Conservation (phyloP, 2,113 vertebrate species). For the Gracilinanus agilis region DNA sequence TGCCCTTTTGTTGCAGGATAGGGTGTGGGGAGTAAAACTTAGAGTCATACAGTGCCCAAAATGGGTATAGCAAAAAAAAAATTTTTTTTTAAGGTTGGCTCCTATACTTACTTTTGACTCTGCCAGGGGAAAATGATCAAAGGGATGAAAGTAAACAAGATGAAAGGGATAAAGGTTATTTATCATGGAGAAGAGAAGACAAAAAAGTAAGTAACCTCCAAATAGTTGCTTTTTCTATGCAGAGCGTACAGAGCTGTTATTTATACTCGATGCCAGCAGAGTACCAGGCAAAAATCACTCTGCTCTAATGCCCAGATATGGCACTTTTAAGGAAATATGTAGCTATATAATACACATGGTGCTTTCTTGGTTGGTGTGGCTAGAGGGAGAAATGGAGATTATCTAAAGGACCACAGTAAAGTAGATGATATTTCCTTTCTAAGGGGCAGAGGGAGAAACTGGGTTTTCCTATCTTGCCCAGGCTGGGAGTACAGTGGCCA, state of each 20-base stretch:
- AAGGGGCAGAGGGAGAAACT: background rate
- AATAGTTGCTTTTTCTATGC: constrained; percentile 32
- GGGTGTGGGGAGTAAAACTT: background rate
- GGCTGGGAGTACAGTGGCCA: background rate
- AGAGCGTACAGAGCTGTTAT: background rate
- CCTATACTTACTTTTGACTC: background rate
- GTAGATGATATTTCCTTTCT: background rate
- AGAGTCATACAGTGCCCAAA: background rate
- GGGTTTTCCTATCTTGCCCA: background rate
- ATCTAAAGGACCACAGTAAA: background rate
- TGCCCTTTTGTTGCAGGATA: background rate
- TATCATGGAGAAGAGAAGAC: constrained; percentile 12
- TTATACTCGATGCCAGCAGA: constrained; percentile 26
- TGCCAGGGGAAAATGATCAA: background rate
- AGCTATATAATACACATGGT: background rate
- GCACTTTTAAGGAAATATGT: background rate
- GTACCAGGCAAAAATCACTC: background rate
- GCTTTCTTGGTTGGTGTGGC: background rate
- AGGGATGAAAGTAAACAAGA: constrained; percentile 6
- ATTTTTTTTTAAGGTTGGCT: background rate
- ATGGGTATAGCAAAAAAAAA: background rate
- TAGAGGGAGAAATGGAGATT: background rate
- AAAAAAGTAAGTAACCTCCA: background rate
- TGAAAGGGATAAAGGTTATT: background rate
- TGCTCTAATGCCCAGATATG: background rate